These are phyloP conservation scores for Spizaetus ornatus DNA, from an alignment of 2,113 vertebrate species.

Conservation along the genomic window DNA sequence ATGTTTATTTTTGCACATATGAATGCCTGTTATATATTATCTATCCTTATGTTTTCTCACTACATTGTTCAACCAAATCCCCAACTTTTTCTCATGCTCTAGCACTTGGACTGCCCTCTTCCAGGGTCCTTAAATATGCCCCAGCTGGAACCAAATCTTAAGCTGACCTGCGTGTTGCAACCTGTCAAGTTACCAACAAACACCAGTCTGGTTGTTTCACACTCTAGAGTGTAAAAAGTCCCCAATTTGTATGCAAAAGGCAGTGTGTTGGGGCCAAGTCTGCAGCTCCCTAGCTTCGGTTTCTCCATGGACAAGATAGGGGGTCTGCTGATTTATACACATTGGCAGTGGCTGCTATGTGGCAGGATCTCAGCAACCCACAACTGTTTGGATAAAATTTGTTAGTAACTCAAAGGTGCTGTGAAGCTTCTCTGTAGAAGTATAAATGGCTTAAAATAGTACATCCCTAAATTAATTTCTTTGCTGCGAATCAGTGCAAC, in stretches of 20 bases:
- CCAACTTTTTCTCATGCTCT: neutral
- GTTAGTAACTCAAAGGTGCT: neutral
- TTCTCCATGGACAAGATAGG: neutral
- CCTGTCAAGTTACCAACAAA: neutral
- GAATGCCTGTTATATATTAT: neutral
- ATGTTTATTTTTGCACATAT: neutral
- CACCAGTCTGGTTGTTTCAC: neutral
- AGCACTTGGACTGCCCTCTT: neutral
- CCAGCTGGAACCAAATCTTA: neutral
- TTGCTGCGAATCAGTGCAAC: neutral
- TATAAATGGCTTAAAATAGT: neutral
- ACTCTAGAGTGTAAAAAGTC: neutral
- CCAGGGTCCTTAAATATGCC: rapidly evolving
- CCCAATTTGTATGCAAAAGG: neutral
- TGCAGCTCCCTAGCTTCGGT: neutral
- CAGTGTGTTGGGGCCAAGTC: neutral
- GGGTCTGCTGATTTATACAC: neutral
- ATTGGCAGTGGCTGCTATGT: neutral
- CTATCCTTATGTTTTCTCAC: neutral
- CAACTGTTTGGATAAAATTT: neutral
- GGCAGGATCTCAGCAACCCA: neutral
- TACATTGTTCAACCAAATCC: neutral
- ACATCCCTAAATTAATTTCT: neutral
- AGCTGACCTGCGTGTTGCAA: neutral
- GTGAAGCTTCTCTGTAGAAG: neutral